Evolutionary conservation across 2,797 vertebrate species (phyloP).

Genomic region (Diceros bicornis): DNA sequence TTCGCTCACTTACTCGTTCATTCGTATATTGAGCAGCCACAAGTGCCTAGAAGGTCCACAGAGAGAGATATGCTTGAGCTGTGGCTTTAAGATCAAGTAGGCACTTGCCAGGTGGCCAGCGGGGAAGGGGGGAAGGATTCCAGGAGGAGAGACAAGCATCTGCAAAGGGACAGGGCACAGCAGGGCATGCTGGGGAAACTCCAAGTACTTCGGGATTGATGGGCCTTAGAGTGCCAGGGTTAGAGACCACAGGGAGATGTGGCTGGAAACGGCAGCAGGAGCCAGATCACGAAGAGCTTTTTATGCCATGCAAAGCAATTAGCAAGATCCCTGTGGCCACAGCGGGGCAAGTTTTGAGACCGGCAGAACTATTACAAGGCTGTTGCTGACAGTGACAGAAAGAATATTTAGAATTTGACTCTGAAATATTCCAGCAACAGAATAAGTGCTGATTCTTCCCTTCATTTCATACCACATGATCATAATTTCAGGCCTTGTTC

Average conservation of each 20-base stretch:
- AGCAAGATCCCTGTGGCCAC: background rate
- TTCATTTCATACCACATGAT: background rate
- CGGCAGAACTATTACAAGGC: background rate
- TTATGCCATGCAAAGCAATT: background rate
- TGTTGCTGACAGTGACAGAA: conserved; percentile 4
- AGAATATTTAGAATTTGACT: conserved; percentile 34
- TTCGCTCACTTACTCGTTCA: conserved; percentile 18
- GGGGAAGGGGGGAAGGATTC: background rate
- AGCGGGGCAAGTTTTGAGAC: background rate
- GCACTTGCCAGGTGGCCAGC: background rate
- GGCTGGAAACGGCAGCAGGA: conserved; percentile 54
- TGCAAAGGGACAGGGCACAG: conserved; percentile 51
- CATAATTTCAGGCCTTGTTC: conserved; percentile 17
- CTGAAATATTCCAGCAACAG: background rate
- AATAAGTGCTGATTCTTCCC: conserved; percentile 5
- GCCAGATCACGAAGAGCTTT: background rate
- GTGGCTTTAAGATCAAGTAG: conserved; percentile 38
- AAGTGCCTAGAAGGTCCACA: background rate
- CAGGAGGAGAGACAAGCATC: conserved; percentile 15
- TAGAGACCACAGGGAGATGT: conserved; percentile 36
- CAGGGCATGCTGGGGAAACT: conserved; percentile 55
- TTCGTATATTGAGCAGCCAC: background rate
- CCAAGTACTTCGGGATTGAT: conserved; percentile 64
- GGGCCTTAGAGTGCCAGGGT: background rate
- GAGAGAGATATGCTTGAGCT: conserved; percentile 5